Base-by-base conservation (phyloP, 2,113 vertebrate genomes). In the Butorides virescens region DNA sequence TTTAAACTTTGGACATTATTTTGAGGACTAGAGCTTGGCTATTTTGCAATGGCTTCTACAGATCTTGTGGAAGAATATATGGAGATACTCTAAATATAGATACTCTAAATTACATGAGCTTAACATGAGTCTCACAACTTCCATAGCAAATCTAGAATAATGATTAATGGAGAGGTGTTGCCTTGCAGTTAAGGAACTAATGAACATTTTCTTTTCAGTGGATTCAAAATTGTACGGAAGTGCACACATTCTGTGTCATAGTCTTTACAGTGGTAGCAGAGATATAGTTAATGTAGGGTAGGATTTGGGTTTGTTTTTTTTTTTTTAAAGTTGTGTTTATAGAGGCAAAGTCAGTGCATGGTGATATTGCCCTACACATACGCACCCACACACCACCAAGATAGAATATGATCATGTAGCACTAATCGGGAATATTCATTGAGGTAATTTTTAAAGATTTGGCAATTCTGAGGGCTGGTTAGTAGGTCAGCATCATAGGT, bases 301-400 rank as follows among this genome's bases (percentile, higher is more conserved):
- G 4, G 11, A 16, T 49, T 44, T 44, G 42, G 14, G 42, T 11
- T 2, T 3, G 52, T 27, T 37, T 2, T 25, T 47, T 2, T 25
- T 74, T 73, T 53, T 55, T 82, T n/a, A 17, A 63, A 93, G 42
- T 56, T 88, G 5, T 88, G 29, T 95, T 97, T 97, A 78, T 49
- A 88, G 56, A 86, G 44, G 61, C 79, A 74, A 74, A 63, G 63
- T 94, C 70, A 92, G 11, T 27, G 12, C 42, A 42, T 42, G 42
- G 13, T 42, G 42, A 42, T 39, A 39, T 39, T 39, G 39, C 39
- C 39, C 39, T 39, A 39, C n/a, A n/a, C n/a, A n/a, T n/a, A n/a
- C n/a, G n/a, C n/a, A n/a, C n/a, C n/a, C n/a, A n/a, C n/a, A n/a
- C n/a, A n/a, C n/a, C n/a, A n/a, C n/a, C 19, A 65, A 34, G 76